Percentiles rank a stretch among this genome's conserved stretches.
Conservation (phyloP, 2,113 vertebrate species). For the Falcunculus frontatus region DNA sequence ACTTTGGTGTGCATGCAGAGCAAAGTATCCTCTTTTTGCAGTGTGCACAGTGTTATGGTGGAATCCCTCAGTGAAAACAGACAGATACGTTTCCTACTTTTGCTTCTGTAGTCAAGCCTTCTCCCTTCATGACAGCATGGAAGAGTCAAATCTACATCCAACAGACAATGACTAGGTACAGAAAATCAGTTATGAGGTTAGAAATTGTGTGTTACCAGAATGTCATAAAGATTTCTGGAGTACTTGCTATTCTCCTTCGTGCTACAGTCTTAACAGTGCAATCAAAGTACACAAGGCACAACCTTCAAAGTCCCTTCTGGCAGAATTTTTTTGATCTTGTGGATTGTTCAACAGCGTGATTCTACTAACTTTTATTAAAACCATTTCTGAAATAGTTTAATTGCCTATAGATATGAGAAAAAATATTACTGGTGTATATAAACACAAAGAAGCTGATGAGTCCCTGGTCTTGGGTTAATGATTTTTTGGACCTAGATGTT, state of each 20-base stretch:
- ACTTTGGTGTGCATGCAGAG: too few relatives aligned
- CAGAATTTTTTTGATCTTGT: background rate
- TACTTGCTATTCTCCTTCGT: background rate
- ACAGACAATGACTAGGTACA: background rate
- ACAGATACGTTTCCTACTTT: accelerated
- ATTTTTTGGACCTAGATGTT: background rate
- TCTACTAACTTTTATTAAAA: background rate
- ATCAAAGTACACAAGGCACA: background rate
- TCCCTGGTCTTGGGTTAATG: background rate
- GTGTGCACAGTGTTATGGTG: background rate
- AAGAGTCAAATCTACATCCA: accelerated
- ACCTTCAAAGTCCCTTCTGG: background rate
- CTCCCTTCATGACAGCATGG: background rate
- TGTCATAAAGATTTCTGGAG: accelerated
- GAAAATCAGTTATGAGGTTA: background rate
- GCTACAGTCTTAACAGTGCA: background rate
- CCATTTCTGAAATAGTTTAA: background rate
- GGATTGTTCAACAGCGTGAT: background rate
- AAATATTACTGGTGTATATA: background rate
- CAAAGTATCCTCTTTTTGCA: accelerated
- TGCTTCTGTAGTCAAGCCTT: background rate
- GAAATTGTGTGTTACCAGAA: background rate
- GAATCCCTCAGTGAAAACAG: background rate
- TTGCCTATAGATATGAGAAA: background rate
- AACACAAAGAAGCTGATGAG: background rate